Percentiles rank a stretch among this genome's conserved stretches.
Evolutionary conservation across 2,797 vertebrate genomes (phyloP).

Genomic region (Myioborus miniatus): DNA sequence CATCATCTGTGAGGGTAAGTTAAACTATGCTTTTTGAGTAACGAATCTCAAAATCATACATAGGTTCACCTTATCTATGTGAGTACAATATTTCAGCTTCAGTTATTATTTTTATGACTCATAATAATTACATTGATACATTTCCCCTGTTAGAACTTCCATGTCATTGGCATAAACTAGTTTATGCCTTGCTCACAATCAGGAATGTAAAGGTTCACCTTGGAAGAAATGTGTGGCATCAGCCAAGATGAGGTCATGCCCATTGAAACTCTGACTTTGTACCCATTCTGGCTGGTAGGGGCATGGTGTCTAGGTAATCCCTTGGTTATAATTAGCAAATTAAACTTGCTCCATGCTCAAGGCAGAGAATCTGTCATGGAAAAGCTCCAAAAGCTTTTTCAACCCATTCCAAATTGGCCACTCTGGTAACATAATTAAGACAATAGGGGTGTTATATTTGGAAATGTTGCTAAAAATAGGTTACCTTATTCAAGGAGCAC

Average conservation of each 20-base stretch:
- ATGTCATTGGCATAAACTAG: not conserved
- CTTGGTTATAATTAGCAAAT: not conserved
- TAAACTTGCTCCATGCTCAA: not conserved
- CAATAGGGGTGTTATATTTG: not conserved
- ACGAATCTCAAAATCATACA: not conserved
- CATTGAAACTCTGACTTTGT: rapidly evolving
- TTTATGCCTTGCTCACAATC: not conserved
- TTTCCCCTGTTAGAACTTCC: not conserved
- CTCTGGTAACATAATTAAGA: not conserved
- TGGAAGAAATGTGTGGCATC: not conserved
- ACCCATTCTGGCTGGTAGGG: not conserved
- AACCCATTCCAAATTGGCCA: not conserved
- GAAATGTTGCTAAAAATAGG: not conserved
- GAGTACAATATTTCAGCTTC: not conserved
- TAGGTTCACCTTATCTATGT: not conserved
- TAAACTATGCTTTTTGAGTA: not conserved
- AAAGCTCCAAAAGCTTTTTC: not conserved
- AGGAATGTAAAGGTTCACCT: not conserved
- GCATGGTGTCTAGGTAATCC: not conserved
- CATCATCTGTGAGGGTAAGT: not conserved
- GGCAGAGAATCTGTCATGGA: not conserved
- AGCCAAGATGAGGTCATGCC: not conserved
- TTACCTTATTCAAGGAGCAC: not conserved
- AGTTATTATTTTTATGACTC: not conserved
- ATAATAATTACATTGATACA: not conserved